Percentiles rank a stretch among this genome's conserved stretches.
These are phyloP conservation scores for Tigriopus japonicus DNA, from an alignment of 1,140 invertebrate species.

Conservation along the genomic window DNA sequence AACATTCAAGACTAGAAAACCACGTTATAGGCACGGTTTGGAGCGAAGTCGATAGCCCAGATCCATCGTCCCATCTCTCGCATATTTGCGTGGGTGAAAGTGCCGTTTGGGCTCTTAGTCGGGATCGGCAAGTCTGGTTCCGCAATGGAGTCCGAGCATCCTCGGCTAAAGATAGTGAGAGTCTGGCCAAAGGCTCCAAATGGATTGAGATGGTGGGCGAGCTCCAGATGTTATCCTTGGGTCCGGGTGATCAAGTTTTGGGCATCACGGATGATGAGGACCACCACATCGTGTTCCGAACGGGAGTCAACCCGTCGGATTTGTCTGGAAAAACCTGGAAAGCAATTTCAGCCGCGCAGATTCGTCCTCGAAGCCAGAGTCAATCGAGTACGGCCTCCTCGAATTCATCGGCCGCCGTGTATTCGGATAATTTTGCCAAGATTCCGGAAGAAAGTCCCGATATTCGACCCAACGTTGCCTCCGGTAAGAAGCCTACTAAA, in stretches of 20 bases:
- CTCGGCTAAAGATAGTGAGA: conserved; percentile 14
- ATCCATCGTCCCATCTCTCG: conserved; percentile 39
- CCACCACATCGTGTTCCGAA: conserved; percentile 53
- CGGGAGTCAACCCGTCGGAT: conserved; percentile 50
- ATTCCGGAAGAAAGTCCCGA: neutral
- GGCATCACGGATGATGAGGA: conserved; percentile 30
- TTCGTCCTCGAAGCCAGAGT: neutral
- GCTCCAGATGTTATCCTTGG: conserved; percentile 59
- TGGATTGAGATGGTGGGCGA: conserved; percentile 47
- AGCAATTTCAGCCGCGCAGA: conserved; percentile 20
- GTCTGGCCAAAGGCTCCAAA: conserved; percentile 37
- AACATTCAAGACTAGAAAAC: too few relatives aligned
- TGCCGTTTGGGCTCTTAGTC: conserved; percentile 65
- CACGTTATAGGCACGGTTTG: conserved; percentile 30
- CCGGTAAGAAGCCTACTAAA: too few relatives aligned
- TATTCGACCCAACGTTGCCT: neutral
- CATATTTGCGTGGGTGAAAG: conserved; percentile 65
- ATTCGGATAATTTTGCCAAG: neutral
- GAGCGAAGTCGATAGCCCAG: conserved; percentile 54
- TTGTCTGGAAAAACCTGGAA: conserved; percentile 71
- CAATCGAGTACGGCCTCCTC: neutral
- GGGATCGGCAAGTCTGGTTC: conserved; percentile 72
- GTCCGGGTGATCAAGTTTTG: conserved; percentile 62
- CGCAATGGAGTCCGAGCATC: conserved; percentile 48
- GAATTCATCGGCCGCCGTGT: neutral